phyloP scores from a whole-genome alignment of 2,888 invertebrate genomes.

The Lepidochitona cinerea region DNA sequence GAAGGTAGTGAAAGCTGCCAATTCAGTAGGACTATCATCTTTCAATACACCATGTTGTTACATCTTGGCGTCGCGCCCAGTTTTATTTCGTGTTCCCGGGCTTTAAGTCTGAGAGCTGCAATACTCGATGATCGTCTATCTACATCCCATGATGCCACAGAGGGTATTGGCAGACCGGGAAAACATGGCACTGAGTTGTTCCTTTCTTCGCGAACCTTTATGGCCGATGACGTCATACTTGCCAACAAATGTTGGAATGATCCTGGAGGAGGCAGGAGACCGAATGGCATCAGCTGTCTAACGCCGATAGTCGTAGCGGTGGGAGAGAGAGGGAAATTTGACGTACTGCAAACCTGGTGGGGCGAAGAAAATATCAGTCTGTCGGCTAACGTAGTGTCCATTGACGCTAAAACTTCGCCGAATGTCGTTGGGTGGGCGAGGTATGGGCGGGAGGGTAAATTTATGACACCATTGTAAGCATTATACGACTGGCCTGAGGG shows the following conservation, averaged over 20 bases:
- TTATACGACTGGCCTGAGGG: constrained; percentile 57
- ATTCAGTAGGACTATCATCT: too few relatives aligned
- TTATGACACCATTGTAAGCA: constrained; percentile 33
- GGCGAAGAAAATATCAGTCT: not conserved
- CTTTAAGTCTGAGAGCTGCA: constrained; percentile 51
- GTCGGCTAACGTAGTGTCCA: constrained; percentile 1
- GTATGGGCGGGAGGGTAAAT: constrained; percentile 10
- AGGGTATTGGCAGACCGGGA: constrained; percentile 10
- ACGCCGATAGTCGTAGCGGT: constrained; percentile 14
- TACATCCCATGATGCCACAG: constrained; percentile 13
- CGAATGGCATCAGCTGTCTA: constrained; percentile 24
- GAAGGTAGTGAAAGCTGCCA: too few relatives aligned
- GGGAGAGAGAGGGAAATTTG: constrained; percentile 11
- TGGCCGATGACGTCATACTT: constrained; percentile 52
- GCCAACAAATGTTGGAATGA: constrained; percentile 62
- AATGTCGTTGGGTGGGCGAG: not conserved
- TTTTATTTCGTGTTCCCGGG: constrained; percentile 52
- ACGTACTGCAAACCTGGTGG: not conserved
- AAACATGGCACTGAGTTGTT: not conserved
- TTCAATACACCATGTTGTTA: constrained; percentile 15
- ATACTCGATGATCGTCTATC: constrained; percentile 51
- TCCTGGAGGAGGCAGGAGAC: constrained; percentile 43
- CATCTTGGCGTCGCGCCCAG: constrained; percentile 30
- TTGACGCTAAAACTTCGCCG: constrained; percentile 15
- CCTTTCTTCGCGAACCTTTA: constrained; percentile 30